Conservation (phyloP, 2,888 invertebrate species). For the Papilio gigon region DNA sequence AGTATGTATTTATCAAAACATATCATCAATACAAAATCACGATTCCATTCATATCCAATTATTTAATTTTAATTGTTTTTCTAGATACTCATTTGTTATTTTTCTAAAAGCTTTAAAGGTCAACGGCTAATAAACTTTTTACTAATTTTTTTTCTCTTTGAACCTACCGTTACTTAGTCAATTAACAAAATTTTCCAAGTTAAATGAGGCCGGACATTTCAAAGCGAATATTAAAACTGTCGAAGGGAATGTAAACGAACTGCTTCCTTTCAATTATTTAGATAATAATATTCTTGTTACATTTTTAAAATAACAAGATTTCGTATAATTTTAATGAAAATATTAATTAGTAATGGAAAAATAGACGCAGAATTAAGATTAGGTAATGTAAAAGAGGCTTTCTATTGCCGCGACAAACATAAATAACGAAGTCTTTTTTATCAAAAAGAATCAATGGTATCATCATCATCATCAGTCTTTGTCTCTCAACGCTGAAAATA, state of each 20-base stretch:
- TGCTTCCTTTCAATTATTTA: slow-evolving; percentile 7
- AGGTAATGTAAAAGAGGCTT: too few species aligned
- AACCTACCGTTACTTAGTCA: not conserved
- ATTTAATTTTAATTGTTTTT: not conserved
- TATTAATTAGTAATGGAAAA: not conserved
- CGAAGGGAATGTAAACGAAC: not conserved
- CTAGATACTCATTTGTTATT: not conserved
- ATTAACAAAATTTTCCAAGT: slow-evolving; percentile 18
- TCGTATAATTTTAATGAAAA: not conserved
- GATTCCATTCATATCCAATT: too few species aligned
- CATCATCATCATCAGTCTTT: too few species aligned
- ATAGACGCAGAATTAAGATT: too few species aligned
- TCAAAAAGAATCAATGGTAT: too few species aligned
- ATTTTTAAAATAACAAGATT: slow-evolving; percentile 14
- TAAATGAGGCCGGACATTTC: slow-evolving; percentile 11
- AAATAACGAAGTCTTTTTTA: too few species aligned
- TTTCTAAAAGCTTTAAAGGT: not conserved
- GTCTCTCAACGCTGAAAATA: too few species aligned
- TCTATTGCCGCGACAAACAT: too few species aligned
- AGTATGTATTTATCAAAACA: too few species aligned
- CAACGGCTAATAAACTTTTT: not conserved
- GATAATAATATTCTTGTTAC: not conserved
- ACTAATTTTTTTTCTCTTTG: slow-evolving; percentile 19
- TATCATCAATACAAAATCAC: too few species aligned
- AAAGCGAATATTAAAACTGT: slow-evolving; percentile 22